Base-by-base conservation (phyloP, 2,113 vertebrate species). In the Rynchops niger region DNA sequence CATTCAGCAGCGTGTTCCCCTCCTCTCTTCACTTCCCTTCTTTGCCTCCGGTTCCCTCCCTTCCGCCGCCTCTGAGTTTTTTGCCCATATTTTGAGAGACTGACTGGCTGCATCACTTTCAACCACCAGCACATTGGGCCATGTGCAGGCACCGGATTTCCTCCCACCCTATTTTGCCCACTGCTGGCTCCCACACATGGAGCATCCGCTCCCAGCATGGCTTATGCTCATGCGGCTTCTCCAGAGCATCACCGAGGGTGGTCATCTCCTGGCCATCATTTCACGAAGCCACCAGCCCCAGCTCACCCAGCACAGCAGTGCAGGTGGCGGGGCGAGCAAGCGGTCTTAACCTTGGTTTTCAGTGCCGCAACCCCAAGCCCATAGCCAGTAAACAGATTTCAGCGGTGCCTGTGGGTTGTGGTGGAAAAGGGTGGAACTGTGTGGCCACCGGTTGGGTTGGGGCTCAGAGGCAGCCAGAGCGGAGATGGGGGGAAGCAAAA, bases 131-230 rank as follows among this genome's bases (percentile, higher is more conserved):
- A 38, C 1, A 0, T 29, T 6, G 58, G 49, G n/a, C 76, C 12
- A 1, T 2, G 1, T 47, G 36, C 15, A 29, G 61, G 34, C 74
- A 86, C 56, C 6, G 5, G 36, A 49, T 43, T 58, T 85, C 49
- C 11, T 0, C 19, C 40, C 3, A 1, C 38, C 21, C 18, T 18
- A 1, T 52, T 73, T 40, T 55, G 26, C 74, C 73, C 49, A 4
- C 21, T 0, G 0, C n/a, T 3, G 3, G 27, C n/a, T 69, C 30
- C 11, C 52, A 27, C 43, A 8, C 1, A 0, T 2, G 69, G 50
- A 67, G 26, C 5, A 20, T 3, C 49, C 8, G 1, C 38, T 69
- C 42, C 79, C 5, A 0, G 8, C 6, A 3, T 2, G 50, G 32
- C 21, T 74, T 25, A 50, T 1, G 21, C 20, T 14, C n/a, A 15